phyloP scores from a whole-genome alignment of 2,797 vertebrate genomes.

The Syndactyla subalaris region DNA sequence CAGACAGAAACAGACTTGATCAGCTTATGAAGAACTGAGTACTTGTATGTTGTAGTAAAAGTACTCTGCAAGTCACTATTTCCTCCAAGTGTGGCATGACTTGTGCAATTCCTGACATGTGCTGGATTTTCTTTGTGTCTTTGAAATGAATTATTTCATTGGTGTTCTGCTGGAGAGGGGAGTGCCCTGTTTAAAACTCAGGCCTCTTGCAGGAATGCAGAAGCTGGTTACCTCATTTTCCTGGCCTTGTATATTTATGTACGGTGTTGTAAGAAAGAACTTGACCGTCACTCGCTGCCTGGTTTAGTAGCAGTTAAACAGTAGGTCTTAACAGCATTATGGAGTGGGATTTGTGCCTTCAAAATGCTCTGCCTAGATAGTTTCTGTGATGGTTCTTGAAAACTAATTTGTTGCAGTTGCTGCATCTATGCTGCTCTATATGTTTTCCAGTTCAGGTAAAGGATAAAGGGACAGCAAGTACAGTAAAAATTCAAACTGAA shows the following conservation, averaged over 20 bases:
- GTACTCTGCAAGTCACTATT: background rate
- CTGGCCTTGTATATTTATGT: background rate
- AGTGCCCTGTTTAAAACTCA: background rate
- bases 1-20: background rate
- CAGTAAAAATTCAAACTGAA: background rate
- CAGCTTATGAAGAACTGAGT: background rate
- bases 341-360: background rate
- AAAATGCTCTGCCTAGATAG: background rate
- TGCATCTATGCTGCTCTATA: background rate
- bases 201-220: background rate
- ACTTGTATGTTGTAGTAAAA: background rate
- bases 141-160: background rate
- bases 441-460: background rate
- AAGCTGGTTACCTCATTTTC: background rate
- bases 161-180: background rate
- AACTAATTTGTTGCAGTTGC: background rate
- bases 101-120: background rate
- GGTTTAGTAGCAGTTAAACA: background rate
- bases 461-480: background rate
- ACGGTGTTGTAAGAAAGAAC: background rate
- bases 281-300: background rate
- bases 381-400: background rate
- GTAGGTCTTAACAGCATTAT: accelerated
- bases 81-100: background rate
- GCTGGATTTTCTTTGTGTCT: background rate